Evolutionary conservation across 2,113 vertebrate species (phyloP).

Genomic region (Seriola aureovittata): DNA sequence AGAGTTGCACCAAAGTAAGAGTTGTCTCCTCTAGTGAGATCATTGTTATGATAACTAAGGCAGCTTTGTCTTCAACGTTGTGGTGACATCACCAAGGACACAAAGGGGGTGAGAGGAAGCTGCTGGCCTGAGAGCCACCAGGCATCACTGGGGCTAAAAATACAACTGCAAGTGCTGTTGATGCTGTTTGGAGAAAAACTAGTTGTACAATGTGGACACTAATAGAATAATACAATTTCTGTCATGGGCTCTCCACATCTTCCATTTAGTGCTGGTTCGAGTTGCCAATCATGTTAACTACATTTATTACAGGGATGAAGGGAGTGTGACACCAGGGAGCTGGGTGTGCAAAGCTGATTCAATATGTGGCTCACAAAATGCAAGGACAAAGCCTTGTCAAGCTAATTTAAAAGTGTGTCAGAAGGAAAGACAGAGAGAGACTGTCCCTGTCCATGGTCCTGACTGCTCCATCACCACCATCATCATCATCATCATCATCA

Average conservation of each 20-base stretch:
- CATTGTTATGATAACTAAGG: constrained; percentile 54
- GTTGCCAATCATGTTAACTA: neutral
- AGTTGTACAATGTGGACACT: constrained; percentile 3
- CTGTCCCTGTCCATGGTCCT: constrained; percentile 81
- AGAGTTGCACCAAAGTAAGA: constrained; percentile 7
- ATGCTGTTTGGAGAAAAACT: constrained; percentile 30
- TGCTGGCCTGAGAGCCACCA: constrained; percentile 41
- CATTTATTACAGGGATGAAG: neutral
- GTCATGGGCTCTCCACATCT: neutral
- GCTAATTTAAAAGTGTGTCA: constrained; percentile 35
- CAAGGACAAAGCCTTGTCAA: constrained; percentile 22
- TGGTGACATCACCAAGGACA: constrained; percentile 70
- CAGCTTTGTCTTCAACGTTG: constrained; percentile 45
- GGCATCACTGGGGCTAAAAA: constrained; percentile 62
- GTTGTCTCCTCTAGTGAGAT: constrained; percentile 28
- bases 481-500: constrained; percentile 32
- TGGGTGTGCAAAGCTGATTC: neutral
- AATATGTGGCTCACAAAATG: neutral
- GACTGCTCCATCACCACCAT: constrained; percentile 56
- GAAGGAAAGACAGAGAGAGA: constrained; percentile 6
- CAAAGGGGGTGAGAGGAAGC: neutral
- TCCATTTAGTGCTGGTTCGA: neutral
- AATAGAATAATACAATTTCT: neutral
- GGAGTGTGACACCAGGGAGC: neutral
- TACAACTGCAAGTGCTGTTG: constrained; percentile 39